Evolutionary conservation across 2,797 vertebrate species (phyloP).

Genomic region (Sarcoramphus papa): DNA sequence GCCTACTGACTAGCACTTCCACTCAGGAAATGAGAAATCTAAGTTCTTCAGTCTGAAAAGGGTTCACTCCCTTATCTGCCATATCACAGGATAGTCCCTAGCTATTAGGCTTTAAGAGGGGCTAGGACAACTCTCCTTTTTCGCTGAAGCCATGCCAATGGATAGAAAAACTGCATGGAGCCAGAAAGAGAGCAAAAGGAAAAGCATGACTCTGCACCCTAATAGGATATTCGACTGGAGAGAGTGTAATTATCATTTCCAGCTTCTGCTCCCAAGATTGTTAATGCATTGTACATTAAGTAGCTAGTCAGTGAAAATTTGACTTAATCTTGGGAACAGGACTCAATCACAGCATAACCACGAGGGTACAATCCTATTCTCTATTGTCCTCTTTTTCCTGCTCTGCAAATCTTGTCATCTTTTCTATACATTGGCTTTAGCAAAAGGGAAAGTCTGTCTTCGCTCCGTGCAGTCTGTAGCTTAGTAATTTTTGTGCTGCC

Average conservation of each 20-base stretch:
- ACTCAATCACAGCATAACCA: conserved; percentile 1
- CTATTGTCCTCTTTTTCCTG: background rate
- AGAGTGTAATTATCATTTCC: background rate
- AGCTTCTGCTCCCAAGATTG: background rate
- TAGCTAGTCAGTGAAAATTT: conserved; percentile 23
- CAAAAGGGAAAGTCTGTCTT: background rate
- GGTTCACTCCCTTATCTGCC: background rate
- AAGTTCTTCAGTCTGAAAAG: background rate
- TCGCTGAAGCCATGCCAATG: background rate
- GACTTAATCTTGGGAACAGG: background rate
- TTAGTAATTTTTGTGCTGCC: background rate
- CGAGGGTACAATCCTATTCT: background rate
- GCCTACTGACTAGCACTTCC: background rate
- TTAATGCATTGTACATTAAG: background rate
- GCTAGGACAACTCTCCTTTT: background rate
- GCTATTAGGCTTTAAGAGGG: background rate
- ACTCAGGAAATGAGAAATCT: background rate
- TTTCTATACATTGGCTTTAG: background rate
- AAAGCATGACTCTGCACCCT: background rate
- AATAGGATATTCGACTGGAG: background rate
- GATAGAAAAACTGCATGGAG: background rate
- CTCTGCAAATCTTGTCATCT: background rate
- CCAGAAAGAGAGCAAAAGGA: background rate
- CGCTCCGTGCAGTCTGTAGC: fast-evolving
- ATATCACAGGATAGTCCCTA: background rate